These are phyloP conservation scores for Oreohelix idahoensis DNA, from an alignment of 1,140 invertebrate species.

Conservation along the genomic window DNA sequence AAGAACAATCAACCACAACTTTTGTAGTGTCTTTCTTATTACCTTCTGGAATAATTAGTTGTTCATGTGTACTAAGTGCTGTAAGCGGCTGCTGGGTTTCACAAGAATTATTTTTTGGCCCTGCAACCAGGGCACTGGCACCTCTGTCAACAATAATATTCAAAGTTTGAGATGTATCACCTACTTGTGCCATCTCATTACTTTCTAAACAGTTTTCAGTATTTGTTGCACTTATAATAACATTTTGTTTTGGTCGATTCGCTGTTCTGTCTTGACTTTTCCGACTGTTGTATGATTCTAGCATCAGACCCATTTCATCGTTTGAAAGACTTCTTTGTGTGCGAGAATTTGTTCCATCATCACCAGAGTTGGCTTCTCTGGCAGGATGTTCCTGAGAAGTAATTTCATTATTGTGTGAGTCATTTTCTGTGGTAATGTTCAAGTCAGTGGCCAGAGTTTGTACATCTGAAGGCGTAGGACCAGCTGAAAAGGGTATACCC, in stretches of 20 bases:
- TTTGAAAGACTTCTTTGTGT: slow-evolving; percentile 6
- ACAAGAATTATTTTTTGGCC: not conserved
- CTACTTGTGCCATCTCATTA: not conserved
- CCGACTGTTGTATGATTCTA: slow-evolving; percentile 18
- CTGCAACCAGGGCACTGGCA: not conserved
- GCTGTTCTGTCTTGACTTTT: not conserved
- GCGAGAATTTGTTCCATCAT: not conserved
- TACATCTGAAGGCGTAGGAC: not conserved
- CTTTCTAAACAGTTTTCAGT: not conserved
- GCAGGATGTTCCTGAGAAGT: not conserved
- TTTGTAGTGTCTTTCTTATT: not conserved
- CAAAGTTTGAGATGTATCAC: not conserved
- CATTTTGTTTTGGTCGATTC: not conserved
- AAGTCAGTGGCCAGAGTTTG: not conserved
- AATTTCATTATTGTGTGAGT: not conserved
- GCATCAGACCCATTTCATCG: slow-evolving; percentile 35
- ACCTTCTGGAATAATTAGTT: not conserved
- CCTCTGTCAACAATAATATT: not conserved
- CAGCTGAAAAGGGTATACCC: not conserved
- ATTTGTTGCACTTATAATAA: not conserved
- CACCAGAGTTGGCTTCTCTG: not conserved
- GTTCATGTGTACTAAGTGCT: not conserved
- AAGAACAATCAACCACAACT: not conserved
- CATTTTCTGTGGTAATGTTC: not conserved
- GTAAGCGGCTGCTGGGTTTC: not conserved